Base-by-base conservation (phyloP, 2,888 invertebrate species). In the Agrochola circellaris region DNA sequence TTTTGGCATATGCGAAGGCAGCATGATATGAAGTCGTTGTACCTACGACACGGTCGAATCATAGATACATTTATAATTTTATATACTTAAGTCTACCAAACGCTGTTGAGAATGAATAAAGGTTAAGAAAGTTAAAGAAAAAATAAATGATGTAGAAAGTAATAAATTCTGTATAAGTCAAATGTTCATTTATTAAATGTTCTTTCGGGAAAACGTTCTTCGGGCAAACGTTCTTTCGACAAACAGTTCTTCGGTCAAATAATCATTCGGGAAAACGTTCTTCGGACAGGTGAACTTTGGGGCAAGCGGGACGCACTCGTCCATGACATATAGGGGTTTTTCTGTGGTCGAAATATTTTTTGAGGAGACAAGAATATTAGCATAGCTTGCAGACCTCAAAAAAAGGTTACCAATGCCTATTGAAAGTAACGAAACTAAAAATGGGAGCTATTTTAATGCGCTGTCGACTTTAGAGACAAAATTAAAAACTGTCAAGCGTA, bases 1-100 rank as follows among this genome's bases (percentile, higher is more conserved):
- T 61, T 72, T 84, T 65, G 79, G 64, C 67, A 54, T 9, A 34
- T 71, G 67, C 60, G 17, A 79, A 72, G 64, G 58, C 34, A 62
- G 66, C 84, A 51, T 67, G 9, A 8, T 79, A 51, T 67, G 9
- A 8, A 23, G 26, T 51, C 2, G 58, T 58, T 48, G 34, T 23
- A 20, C n/a, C 9, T 54, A 17, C n/a, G 3, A 15, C 15, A 17
- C 2, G 34, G 34, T 68, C 11, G n/a, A 23, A 17, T 17, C 6
- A 30, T 30, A 30, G 4, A 45, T 45, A 38, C 2, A 38, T 38
- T 64, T 38, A 64, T 20, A 51, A 51, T 15, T 15, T 45, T 45
- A 15, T 38, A 38, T n/a, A 38, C n/a, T 38, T n/a, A 8, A 2
- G n/a, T 8, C 8, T 8, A 64, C 8, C 15, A 15, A 38, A 38